Evolutionary conservation across 1,140 invertebrate species (phyloP).

Genomic region (Drosophila sp.): DNA sequence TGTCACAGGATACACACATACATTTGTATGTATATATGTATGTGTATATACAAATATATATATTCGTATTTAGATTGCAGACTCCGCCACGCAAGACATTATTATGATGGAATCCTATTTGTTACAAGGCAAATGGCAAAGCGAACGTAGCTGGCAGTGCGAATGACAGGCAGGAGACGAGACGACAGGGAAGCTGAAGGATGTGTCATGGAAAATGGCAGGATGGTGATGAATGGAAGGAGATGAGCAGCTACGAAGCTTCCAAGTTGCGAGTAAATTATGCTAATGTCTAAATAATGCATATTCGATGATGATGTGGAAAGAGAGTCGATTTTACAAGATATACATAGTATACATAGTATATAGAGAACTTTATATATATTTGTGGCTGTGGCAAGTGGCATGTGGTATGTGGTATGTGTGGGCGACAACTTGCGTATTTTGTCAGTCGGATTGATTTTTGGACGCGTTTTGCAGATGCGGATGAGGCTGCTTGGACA

Average conservation of each 20-base stretch:
- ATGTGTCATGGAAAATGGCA: slow-evolving; percentile 24
- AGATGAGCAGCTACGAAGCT: slow-evolving; percentile 37
- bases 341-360: neutral
- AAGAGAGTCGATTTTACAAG: slow-evolving; percentile 21
- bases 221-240: slow-evolving; percentile 43
- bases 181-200: slow-evolving; percentile 20
- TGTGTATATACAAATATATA: slow-evolving; percentile 13
- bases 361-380: slow-evolving; percentile 3
- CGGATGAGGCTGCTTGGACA: slow-evolving; percentile 31
- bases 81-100: slow-evolving; percentile 59
- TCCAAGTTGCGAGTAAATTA: slow-evolving; percentile 71
- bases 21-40: slow-evolving; percentile 37
- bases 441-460: slow-evolving; percentile 57
- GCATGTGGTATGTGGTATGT: neutral
- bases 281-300: slow-evolving; percentile 84
- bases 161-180: slow-evolving; percentile 72
- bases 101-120: slow-evolving; percentile 84
- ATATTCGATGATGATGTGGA: slow-evolving; percentile 78
- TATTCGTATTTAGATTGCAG: slow-evolving; percentile 39
- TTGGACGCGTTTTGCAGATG: slow-evolving; percentile 36
- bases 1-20: slow-evolving; percentile 71
- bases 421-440: slow-evolving; percentile 5
- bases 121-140: slow-evolving; percentile 74
- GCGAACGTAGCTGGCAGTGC: slow-evolving; percentile 66
- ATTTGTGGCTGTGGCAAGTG: neutral